A percentile compares a stretch with the other conserved stretches of the same genome.
Conservation (phyloP, 2,888 invertebrate genomes). For the Melanophora roralis region DNA sequence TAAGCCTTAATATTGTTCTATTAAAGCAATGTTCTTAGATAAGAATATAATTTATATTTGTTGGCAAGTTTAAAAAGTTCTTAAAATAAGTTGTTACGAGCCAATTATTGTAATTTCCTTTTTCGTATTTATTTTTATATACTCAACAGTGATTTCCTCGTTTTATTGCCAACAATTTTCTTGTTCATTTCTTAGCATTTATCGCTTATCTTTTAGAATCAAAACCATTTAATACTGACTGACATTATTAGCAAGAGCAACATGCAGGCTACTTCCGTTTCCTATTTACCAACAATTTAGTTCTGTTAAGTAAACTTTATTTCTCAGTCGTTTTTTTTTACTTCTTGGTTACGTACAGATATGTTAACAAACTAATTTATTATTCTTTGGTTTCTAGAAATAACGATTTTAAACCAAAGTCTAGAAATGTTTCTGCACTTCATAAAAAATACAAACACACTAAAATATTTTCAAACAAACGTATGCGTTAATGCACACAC, state of each 20-base stretch:
- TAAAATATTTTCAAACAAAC: too few species aligned
- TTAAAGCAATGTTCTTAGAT: neutral
- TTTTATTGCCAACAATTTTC: slow-evolving; percentile 25
- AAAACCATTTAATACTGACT: slow-evolving; percentile 14
- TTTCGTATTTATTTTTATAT: neutral
- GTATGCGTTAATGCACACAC: neutral
- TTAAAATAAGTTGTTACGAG: neutral
- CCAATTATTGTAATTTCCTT: slow-evolving; percentile 27
- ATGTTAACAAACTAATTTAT: neutral
- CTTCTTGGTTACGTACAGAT: neutral
- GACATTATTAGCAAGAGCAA: slow-evolving; percentile 39
- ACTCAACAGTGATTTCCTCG: slow-evolving; percentile 16
- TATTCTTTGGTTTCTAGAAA: neutral
- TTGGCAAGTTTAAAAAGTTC: neutral
- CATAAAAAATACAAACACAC: neutral
- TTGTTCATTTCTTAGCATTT: neutral
- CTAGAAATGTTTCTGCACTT: neutral
- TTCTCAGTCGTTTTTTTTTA: neutral
- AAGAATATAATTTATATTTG: too few species aligned
- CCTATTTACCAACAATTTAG: slow-evolving; percentile 7
- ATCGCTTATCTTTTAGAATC: slow-evolving; percentile 8
- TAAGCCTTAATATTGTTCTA: neutral
- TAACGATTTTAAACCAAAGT: neutral
- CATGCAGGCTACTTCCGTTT: slow-evolving; percentile 52
- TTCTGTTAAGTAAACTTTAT: neutral